Evolutionary conservation across 2,888 invertebrate genomes (phyloP), one percentile per base, ranked within the genome.

Genomic region (Nemapogon koenigi): DNA sequence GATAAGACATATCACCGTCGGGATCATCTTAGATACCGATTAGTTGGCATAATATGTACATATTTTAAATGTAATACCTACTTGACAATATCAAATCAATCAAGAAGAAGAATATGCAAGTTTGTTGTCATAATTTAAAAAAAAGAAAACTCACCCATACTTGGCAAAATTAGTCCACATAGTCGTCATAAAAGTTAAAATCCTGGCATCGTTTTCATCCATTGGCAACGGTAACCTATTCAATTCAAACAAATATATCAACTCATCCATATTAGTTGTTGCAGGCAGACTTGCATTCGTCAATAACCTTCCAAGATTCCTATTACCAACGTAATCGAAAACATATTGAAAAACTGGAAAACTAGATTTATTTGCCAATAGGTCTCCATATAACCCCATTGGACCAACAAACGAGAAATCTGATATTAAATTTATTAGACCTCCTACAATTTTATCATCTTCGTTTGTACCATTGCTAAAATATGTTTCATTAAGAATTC

Each of bases 81-180:
- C n/a, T n/a, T n/a, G n/a, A n/a, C n/a, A n/a, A n/a, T n/a, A n/a
- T n/a, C n/a, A n/a, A n/a, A n/a, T n/a, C n/a, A n/a, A n/a, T n/a
- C n/a, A n/a, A n/a, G n/a, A n/a, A n/a, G n/a, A n/a, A n/a, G n/a
- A n/a, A n/a, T n/a, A n/a, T n/a, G n/a, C n/a, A n/a, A n/a, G n/a
- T n/a, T n/a, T n/a, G n/a, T n/a, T n/a, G n/a, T n/a, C n/a, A n/a
- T n/a, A n/a, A n/a, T n/a, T 22, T 22, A 30, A 15, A 19, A 33
- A 29, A 26, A 10, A 36, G 31, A 7, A 14, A 16, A 52, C 69
- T 62, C 48, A 80, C 81, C 76, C 75, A 49, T 52, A 59, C 48
- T 70, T 78, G 4, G 78, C 78, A 35, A 81, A 81, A 41, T 76
- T 72, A 0, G 76, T 70, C 79, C 79, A 80, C 71, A 81, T 68